These are phyloP conservation scores for Schrankia costaestrigalis DNA, from an alignment of 2,888 invertebrate species.

Conservation along the genomic window DNA sequence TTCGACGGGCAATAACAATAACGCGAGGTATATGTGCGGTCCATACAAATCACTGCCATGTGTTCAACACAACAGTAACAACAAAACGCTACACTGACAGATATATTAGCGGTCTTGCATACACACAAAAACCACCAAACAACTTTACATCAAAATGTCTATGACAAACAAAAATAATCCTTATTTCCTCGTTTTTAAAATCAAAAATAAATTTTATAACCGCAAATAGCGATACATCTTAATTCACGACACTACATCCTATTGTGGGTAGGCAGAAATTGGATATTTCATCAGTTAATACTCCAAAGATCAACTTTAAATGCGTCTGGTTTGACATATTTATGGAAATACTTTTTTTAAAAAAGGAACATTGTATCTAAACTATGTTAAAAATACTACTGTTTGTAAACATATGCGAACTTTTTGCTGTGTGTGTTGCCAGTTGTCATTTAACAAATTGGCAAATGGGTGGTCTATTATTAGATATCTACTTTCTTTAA, in stretches of 20 bases:
- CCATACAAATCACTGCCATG: conserved; percentile 65
- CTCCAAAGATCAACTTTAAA: conserved; percentile 32
- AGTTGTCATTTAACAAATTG: conserved; percentile 9
- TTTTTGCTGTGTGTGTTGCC: conserved; percentile 11
- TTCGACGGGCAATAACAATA: conserved; percentile 69
- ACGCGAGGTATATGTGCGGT: conserved; percentile 55
- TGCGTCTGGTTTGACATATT: conserved; percentile 36
- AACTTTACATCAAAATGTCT: conserved; percentile 17
- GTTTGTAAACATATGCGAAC: conserved; percentile 11
- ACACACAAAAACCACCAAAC: conserved; percentile 47
- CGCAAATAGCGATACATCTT: conserved; percentile 19
- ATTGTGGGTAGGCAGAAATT: conserved; percentile 28
- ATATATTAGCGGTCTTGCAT: conserved; percentile 67
- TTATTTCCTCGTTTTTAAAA: conserved; percentile 22
- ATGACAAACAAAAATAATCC: conserved; percentile 28
- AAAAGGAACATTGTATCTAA: conserved; percentile 11
- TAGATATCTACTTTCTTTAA: too few relatives aligned
- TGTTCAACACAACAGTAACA: conserved; percentile 59
- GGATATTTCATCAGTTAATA: conserved; percentile 28
- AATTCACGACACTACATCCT: conserved; percentile 30
- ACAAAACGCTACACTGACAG: conserved; percentile 74
- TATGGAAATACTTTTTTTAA: conserved; percentile 24
- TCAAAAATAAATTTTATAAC: conserved; percentile 4
- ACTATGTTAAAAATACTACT: conserved; percentile 5
- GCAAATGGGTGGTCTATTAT: conserved; percentile 13